Base-by-base conservation (phyloP, 2,797 vertebrate species). In the Stomatorhinus walkeri region DNA sequence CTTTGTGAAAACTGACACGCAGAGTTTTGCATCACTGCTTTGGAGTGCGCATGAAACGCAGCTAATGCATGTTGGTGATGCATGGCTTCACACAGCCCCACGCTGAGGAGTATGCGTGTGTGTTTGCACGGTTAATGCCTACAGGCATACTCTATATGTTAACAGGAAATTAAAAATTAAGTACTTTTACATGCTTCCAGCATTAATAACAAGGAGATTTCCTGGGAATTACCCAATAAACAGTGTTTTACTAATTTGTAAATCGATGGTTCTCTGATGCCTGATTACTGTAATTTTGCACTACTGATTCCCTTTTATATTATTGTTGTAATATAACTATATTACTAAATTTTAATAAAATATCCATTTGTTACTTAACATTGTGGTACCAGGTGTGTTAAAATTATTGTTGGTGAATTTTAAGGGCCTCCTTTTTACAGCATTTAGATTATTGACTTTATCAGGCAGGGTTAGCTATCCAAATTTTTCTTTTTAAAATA, bases 81-180 rank as follows among this genome's bases (percentile, higher is more conserved):
- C 64, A 32, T 68, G 64, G 12, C 28, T 68, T 76, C 32, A 40
- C 12, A 1, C 12, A 19, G 32, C 2, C 4, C 36, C 68, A 28
- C 28, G 61, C n/a, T 64, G 61, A 1, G 1, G 24, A 64, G 24
- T 64, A 64, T 64, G 61, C 14, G 32, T 76, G 4, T 14, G 10
- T 68, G 8, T 68, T 9, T 43, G 5, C 40, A 32, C 64, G 3
- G 40, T 79, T 72, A 72, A 36, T 72, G 76, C 76, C 76, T 81
- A 9, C 40, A 7, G 72, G 36, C 72, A 40, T 43, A n/a, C 72
- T 79, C 16, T 43, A 79, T 4, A 79, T 79, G 36, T 79, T 79
- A 79, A 79, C 72, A 79, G 36, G 36, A 79, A 79, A 79, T 79
- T 40, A 79, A 79, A 43, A 79, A 79, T 79, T n/a, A 79, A 19